These are phyloP conservation scores for Pantelozetes paolii DNA, from an alignment of 2,888 invertebrate genomes.

Conservation along the genomic window DNA sequence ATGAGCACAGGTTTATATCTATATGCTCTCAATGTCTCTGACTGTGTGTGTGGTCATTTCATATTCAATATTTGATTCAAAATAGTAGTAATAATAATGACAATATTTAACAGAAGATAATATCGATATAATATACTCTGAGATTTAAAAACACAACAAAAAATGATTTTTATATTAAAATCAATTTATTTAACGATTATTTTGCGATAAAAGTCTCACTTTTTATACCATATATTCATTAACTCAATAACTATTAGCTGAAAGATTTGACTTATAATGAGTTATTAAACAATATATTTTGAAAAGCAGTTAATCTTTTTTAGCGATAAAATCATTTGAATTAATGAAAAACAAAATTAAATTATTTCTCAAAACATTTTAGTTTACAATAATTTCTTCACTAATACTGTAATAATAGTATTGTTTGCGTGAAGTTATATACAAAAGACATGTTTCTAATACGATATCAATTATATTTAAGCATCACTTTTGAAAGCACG, in stretches of 20 bases:
- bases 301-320: neutral
- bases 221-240: too few species aligned
- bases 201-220: too few species aligned
- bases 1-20: neutral
- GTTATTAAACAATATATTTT: neutral
- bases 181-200: too few species aligned
- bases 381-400: too few species aligned
- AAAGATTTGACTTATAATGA: neutral
- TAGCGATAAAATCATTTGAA: slow-evolving; percentile 18
- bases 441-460: slow-evolving; percentile 20
- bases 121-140: too few species aligned
- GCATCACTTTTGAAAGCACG: slow-evolving; percentile 27
- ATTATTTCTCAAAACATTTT: slow-evolving; percentile 2
- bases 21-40: neutral
- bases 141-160: too few species aligned
- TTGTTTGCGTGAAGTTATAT: slow-evolving; percentile 25
- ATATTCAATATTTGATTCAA: too few species aligned
- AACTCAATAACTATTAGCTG: slow-evolving; percentile 9
- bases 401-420: too few species aligned
- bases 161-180: too few species aligned
- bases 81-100: too few species aligned
- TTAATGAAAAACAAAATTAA: slow-evolving; percentile 8
- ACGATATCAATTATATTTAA: slow-evolving; percentile 30
- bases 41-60: slow-evolving; percentile 24
- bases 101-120: too few species aligned